These are phyloP conservation scores for Arenicola marina DNA, from an alignment of 2,888 invertebrate genomes.

Conservation along the genomic window DNA sequence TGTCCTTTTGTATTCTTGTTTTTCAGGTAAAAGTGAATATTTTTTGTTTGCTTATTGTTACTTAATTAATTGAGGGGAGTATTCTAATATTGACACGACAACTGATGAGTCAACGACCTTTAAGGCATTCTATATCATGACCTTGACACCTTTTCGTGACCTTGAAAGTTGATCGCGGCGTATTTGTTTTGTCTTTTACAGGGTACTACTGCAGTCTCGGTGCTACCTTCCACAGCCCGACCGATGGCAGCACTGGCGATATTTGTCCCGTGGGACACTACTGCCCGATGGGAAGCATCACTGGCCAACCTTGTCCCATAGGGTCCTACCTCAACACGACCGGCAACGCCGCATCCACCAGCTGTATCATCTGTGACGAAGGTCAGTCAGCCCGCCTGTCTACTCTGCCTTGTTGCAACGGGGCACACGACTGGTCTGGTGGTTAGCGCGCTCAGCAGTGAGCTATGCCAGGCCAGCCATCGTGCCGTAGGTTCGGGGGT, in stretches of 20 bases:
- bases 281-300: constrained; percentile 46
- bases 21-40: too few species aligned
- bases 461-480: too few species aligned
- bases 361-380: constrained; percentile 50
- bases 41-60: too few species aligned
- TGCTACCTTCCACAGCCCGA: constrained; percentile 42
- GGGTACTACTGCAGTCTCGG: constrained; percentile 51
- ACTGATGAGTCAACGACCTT: too few species aligned
- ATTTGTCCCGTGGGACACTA: constrained; percentile 53
- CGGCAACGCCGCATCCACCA: constrained; percentile 35
- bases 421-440: too few species aligned
- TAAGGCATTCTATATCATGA: too few species aligned
- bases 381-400: constrained; percentile 36
- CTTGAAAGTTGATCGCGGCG: not conserved
- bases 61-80: too few species aligned
- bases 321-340: constrained; percentile 51
- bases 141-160: not conserved
- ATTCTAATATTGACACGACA: too few species aligned
- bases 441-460: too few species aligned
- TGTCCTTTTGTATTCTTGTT: too few species aligned
- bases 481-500: too few species aligned
- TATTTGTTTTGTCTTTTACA: constrained; percentile 17
- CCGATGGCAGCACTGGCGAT: constrained; percentile 46
- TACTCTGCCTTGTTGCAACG: too few species aligned
- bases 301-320: constrained; percentile 44